These are phyloP conservation scores for Liodrosophila aerea DNA, from an alignment of 2,888 invertebrate species.

Conservation along the genomic window DNA sequence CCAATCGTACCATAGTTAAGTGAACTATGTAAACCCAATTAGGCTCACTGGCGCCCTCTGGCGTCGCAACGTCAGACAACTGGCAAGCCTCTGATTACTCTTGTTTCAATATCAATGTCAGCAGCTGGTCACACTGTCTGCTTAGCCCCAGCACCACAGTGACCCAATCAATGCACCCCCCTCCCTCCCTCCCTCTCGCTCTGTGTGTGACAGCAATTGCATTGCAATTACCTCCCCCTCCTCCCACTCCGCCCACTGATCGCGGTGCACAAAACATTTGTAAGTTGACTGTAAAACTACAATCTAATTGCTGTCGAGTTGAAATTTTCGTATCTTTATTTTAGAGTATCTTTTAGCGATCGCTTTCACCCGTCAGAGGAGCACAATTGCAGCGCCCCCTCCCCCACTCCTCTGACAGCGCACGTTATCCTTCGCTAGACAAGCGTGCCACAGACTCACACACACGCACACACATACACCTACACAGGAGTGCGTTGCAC, in stretches of 20 bases:
- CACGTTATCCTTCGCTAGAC: slow-evolving; percentile 62
- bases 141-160: slow-evolving; percentile 3
- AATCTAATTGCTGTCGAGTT: slow-evolving; percentile 51
- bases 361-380: slow-evolving; percentile 58
- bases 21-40: too few relatives aligned
- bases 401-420: neutral
- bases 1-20: too few relatives aligned
- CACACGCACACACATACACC: slow-evolving; percentile 9
- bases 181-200: neutral
- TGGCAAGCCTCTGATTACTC: neutral
- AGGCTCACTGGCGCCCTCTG: too few relatives aligned
- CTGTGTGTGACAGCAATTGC: neutral
- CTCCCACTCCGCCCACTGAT: slow-evolving; percentile 20
- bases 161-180: slow-evolving; percentile 19
- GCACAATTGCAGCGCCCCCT: slow-evolving; percentile 5
- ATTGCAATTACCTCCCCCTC: too few relatives aligned
- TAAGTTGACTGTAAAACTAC: slow-evolving; percentile 43
- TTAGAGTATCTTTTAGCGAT: slow-evolving; percentile 33
- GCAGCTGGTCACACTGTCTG: neutral
- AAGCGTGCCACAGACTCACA: slow-evolving; percentile 59
- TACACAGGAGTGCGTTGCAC: slow-evolving; percentile 62
- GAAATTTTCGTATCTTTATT: slow-evolving; percentile 5
- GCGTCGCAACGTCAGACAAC: too few relatives aligned
- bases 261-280: slow-evolving; percentile 28
- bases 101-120: slow-evolving; percentile 7